These are phyloP conservation scores for Ammodramus savannarum DNA, from an alignment of 2,113 vertebrate species.

Conservation along the genomic window DNA sequence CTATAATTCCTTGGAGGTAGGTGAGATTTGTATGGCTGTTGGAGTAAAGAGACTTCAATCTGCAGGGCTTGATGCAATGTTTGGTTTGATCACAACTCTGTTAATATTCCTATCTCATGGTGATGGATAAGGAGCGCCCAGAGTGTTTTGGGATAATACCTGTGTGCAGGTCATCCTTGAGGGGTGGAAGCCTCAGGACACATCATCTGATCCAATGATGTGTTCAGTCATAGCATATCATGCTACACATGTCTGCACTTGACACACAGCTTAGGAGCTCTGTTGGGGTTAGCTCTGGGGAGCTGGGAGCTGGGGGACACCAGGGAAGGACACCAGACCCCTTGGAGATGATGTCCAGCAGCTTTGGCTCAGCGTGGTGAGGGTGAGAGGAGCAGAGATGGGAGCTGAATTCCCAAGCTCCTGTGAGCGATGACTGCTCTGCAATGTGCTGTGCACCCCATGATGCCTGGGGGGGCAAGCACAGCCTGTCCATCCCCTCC, in stretches of 20 bases:
- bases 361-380: not conserved
- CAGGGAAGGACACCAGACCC: not conserved
- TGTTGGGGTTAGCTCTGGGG: not conserved
- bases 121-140: not conserved
- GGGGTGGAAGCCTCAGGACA: not conserved
- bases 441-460: not conserved
- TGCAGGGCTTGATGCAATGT: not conserved
- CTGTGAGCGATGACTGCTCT: not conserved
- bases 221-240: not conserved
- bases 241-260: not conserved
- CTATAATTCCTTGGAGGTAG: fast-evolving
- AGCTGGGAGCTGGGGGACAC: not conserved
- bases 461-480: not conserved
- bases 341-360: not conserved
- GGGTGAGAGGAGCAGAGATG: not conserved
- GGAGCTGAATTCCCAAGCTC: not conserved
- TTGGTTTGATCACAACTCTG: not conserved
- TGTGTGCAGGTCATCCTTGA: not conserved
- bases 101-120: not conserved
- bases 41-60: not conserved
- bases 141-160: not conserved
- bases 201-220: not conserved
- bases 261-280: not conserved
- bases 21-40: not conserved
- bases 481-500: not conserved